Evolutionary conservation across 2,113 vertebrate species (phyloP), one percentile per base, ranked within the genome.

Genomic region (Corvus cornix): DNA sequence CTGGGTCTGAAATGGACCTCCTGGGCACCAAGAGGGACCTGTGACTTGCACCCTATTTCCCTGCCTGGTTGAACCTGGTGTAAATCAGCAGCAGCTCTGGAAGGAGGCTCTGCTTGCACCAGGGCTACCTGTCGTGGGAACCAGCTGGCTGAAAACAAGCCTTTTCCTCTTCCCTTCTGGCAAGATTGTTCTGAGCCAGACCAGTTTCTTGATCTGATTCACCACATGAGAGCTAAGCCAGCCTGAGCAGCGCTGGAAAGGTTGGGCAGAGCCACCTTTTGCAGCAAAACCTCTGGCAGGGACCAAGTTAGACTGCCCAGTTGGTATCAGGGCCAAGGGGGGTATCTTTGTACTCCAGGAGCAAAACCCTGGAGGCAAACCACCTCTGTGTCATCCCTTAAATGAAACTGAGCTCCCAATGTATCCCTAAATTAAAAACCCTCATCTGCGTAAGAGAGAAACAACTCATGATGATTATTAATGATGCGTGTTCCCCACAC

Each of bases 351-450:
- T 64, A 59, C 66, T 86, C 60, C 73, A 56, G 84, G 80, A 95
- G 84, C 70, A 76, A 84, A 91, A 64, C 7, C 3, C 80, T 81
- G 16, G 28, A 89, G 93, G 75, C 48, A 94, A 87, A 87, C 67
- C 84, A 55, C 59, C 37, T 94, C n/a, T 93, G 81, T 93, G 93
- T 89, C 93, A 88, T 89, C 46, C 4, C 58, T 78, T 18, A 53
- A 74, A 79, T 66, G 79, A 94, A 89, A 85, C 87, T 41, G n/a
- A 83, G 70, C 74, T 91, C 84, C 84, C 70, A 73, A 77, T 37
- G 6, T 46, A 82, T 78, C 78, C 91, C 84, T 85, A 77, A 94
- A 93, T 91, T 94, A 94, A 96, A 95, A 85, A 31, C 62, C 74
- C 48, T 81, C 63, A 41, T 64, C 49, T 93, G 72, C 87, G 48